These are phyloP conservation scores for Ostrea denselamellosa DNA, from an alignment of 1,140 invertebrate genomes.

Conservation along the genomic window DNA sequence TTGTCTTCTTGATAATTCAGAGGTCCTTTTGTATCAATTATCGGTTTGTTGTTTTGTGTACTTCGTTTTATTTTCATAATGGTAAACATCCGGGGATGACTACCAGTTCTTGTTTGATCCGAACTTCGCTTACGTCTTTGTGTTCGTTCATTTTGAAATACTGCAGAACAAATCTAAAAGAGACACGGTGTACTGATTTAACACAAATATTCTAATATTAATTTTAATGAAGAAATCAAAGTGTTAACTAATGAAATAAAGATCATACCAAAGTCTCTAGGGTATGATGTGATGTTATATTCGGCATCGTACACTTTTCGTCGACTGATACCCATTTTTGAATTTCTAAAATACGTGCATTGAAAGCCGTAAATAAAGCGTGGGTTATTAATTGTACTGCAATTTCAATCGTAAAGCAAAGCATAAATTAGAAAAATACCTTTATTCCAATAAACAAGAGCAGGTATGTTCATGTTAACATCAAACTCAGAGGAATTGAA, in stretches of 20 bases:
- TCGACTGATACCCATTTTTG: background rate
- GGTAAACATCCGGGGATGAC: conserved; percentile 36
- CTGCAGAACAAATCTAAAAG: background rate
- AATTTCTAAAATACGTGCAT: background rate
- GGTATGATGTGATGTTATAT: background rate
- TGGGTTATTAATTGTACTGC: background rate
- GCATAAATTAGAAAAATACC: background rate
- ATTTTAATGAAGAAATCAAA: too few relatives aligned
- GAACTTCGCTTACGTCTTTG: background rate
- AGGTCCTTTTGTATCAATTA: conserved; percentile 24
- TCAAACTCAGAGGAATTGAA: background rate
- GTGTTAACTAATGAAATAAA: background rate
- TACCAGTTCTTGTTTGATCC: background rate
- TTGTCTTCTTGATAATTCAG: conserved; percentile 1
- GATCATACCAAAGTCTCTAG: background rate
- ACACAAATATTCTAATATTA: too few relatives aligned
- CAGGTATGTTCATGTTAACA: conserved; percentile 42
- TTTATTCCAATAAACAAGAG: conserved; percentile 40
- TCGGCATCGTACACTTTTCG: background rate
- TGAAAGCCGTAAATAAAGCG: conserved; percentile 15
- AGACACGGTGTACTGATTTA: background rate
- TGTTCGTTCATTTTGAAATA: background rate
- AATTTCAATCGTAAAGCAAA: background rate
- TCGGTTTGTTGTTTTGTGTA: conserved; percentile 25
- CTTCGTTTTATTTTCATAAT: conserved; percentile 33